Conservation (phyloP, 92 coral and sea anemone species). For the Heliopora coerulea region DNA sequence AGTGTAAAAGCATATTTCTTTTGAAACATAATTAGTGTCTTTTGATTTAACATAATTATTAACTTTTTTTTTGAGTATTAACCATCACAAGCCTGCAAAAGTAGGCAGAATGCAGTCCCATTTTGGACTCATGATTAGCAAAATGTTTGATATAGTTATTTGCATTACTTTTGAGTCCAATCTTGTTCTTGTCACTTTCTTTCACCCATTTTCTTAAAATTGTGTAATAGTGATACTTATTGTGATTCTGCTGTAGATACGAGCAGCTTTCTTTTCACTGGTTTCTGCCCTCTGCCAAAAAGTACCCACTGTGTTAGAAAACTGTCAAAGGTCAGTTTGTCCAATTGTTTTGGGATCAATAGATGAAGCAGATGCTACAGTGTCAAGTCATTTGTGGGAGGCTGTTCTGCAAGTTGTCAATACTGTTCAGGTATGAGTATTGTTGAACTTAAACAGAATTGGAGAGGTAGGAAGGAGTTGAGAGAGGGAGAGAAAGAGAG, state of each 20-base stretch:
- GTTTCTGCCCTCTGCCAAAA: constrained; percentile 70
- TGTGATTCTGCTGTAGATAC: too few relatives aligned
- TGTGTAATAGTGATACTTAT: too few relatives aligned
- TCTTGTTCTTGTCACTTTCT: too few relatives aligned
- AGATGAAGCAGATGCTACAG: constrained; percentile 92
- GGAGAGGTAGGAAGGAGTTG: background rate
- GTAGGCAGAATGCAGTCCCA: too few relatives aligned
- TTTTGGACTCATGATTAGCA: too few relatives aligned
- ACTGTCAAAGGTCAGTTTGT: constrained; percentile 67
- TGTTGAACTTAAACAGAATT: background rate
- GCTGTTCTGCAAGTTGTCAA: constrained; percentile 72
- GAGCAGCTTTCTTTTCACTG: constrained; percentile 76
- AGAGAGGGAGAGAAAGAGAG: background rate
- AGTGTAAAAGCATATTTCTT: too few relatives aligned
- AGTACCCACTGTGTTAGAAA: constrained; percentile 49
- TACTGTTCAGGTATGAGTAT: constrained; percentile 12
- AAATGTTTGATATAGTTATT: too few relatives aligned
- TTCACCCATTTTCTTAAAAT: background rate
- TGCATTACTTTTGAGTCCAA: too few relatives aligned
- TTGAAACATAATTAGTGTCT: too few relatives aligned
- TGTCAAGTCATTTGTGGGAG: constrained; percentile 80
- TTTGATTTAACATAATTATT: too few relatives aligned
- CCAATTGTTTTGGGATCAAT: constrained; percentile 77
- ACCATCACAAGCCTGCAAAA: too few relatives aligned
- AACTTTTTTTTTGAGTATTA: too few relatives aligned